These are phyloP conservation scores for Adineta ricciae DNA, from an alignment of 2,888 invertebrate species.

Conservation along the genomic window DNA sequence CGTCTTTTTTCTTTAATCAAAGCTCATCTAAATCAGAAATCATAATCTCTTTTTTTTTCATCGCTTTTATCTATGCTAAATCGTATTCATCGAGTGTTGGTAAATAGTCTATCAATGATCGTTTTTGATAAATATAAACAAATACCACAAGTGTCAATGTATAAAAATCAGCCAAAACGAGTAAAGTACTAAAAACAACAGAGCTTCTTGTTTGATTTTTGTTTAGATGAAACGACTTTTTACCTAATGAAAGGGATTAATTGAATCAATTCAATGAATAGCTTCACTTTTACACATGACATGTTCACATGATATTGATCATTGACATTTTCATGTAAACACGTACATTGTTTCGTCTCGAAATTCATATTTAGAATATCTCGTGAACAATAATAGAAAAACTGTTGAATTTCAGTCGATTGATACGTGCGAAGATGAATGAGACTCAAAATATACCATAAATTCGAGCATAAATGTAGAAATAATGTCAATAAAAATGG, in stretches of 20 bases:
- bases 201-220: too few species aligned
- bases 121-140: conserved; percentile 4
- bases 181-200: background rate
- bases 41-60: background rate
- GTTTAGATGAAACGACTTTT: too few species aligned
- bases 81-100: background rate
- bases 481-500: background rate
- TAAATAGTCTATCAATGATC: conserved; percentile 11
- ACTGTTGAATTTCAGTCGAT: background rate
- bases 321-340: background rate
- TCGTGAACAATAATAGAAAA: background rate
- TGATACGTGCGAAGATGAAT: background rate
- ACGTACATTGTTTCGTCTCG: background rate
- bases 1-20: background rate
- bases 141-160: background rate
- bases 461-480: background rate
- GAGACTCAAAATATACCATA: background rate
- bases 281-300: conserved; percentile 8
- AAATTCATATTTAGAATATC: background rate
- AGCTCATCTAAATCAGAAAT: background rate
- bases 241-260: background rate
- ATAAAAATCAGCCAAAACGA: conserved; percentile 20
- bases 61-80: background rate
- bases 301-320: background rate
- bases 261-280: conserved; percentile 11